Evolutionary conservation across 1,140 invertebrate species (phyloP).

Genomic region (Cephus cinctus): DNA sequence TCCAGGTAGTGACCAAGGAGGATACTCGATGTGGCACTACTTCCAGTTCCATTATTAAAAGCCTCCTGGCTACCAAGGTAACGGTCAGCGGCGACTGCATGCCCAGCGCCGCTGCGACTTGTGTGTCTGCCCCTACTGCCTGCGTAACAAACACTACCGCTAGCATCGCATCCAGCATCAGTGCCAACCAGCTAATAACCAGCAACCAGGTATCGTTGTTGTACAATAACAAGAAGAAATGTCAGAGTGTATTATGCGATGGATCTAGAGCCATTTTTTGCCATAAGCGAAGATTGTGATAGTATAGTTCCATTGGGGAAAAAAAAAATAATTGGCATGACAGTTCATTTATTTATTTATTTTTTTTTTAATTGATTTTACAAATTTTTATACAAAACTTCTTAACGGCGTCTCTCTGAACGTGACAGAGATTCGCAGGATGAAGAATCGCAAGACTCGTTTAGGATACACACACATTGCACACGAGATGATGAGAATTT

Average conservation of each 20-base stretch:
- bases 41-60: slow-evolving; percentile 76
- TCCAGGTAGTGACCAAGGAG: slow-evolving; percentile 50
- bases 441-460: no score
- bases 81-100: slow-evolving; percentile 62
- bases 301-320: no score
- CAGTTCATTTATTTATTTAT: slow-evolving; percentile 12
- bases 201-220: slow-evolving; percentile 54
- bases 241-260: no score
- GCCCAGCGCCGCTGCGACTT: slow-evolving; percentile 54
- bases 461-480: no score
- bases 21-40: slow-evolving; percentile 44
- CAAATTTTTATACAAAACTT: neutral
- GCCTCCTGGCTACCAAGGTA: slow-evolving; percentile 83
- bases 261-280: no score
- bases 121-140: slow-evolving; percentile 54
- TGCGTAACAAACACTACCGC: slow-evolving; percentile 56
- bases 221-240: slow-evolving; percentile 37
- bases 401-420: no score
- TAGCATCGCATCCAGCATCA: slow-evolving; percentile 57
- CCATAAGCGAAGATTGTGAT: no score
- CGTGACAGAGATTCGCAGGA: no score
- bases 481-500: no score
- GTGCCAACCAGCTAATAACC: slow-evolving; percentile 58
- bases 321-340: no score
- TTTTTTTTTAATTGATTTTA: slow-evolving; percentile 4